Evolutionary conservation across 2,888 invertebrate genomes (phyloP).

Genomic region (Netelia melanura): DNA sequence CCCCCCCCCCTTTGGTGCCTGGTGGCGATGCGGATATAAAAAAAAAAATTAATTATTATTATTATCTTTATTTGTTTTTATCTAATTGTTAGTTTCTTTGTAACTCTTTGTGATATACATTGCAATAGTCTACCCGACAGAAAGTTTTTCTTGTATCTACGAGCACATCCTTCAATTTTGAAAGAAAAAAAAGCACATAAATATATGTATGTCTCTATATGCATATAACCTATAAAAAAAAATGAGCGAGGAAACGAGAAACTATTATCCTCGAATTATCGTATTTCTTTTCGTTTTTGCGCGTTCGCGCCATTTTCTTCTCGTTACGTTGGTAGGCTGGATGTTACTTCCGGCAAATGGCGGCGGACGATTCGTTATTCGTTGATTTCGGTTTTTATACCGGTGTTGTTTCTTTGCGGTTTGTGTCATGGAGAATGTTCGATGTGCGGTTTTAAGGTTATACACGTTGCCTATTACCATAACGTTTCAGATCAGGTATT

Average conservation of each 20-base stretch:
- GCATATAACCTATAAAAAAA: slow-evolving; percentile 35
- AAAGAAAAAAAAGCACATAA: slow-evolving; percentile 72
- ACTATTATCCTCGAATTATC: background rate
- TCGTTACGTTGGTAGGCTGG: too few relatives aligned
- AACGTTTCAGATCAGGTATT: slow-evolving; percentile 70
- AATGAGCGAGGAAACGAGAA: background rate
- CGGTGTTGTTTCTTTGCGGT: too few relatives aligned
- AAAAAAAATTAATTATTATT: slow-evolving; percentile 77
- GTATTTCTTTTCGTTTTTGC: background rate
- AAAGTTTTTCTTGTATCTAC: slow-evolving; percentile 83
- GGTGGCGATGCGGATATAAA: slow-evolving; percentile 79
- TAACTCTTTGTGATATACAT: slow-evolving; percentile 85
- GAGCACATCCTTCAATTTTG: slow-evolving; percentile 80
- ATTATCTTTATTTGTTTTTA: slow-evolving; percentile 84
- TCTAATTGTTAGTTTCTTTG: slow-evolving; percentile 84
- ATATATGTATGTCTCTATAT: slow-evolving; percentile 69
- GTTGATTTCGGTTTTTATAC: too few relatives aligned
- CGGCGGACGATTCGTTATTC: too few relatives aligned
- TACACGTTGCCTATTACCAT: slow-evolving; percentile 10
- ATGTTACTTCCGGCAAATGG: too few relatives aligned
- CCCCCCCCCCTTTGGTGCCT: slow-evolving; percentile 77
- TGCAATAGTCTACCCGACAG: slow-evolving; percentile 84
- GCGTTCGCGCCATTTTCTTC: background rate
- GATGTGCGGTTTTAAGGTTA: background rate
- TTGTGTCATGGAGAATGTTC: too few relatives aligned